A percentile compares a stretch with the other conserved stretches of the same genome.
Conservation (phyloP, 92 coral and sea anemone genomes). For the Desmophyllum pertusum region DNA sequence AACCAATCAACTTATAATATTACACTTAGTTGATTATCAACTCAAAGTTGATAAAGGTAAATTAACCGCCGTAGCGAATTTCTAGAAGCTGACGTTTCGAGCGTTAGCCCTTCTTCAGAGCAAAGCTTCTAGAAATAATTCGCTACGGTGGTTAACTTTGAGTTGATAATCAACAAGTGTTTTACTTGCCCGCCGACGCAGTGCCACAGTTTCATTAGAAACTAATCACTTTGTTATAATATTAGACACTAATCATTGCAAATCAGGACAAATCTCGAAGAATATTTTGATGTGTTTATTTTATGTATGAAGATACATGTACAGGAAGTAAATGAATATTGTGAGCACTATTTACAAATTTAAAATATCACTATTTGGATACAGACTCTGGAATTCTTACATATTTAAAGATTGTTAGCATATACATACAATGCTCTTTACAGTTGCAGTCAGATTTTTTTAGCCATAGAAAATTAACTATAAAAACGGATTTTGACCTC, state of each 20-base stretch:
- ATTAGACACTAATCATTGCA: not conserved
- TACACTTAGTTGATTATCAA: too few species aligned
- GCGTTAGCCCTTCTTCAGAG: too few species aligned
- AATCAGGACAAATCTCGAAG: not conserved
- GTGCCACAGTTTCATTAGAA: too few species aligned
- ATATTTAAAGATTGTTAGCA: not conserved
- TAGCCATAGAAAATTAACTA: not conserved
- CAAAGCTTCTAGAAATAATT: too few species aligned
- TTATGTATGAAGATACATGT: conserved; percentile 13
- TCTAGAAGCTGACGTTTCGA: too few species aligned
- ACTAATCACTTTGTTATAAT: too few species aligned
- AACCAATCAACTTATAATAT: too few species aligned
- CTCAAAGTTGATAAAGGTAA: too few species aligned
- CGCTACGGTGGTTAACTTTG: too few species aligned
- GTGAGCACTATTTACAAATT: conserved; percentile 27
- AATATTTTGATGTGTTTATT: conserved; percentile 14
- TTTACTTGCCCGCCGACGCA: too few species aligned
- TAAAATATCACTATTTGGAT: conserved; percentile 10
- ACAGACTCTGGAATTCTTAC: not conserved
- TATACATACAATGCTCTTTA: not conserved
- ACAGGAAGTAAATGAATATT: conserved; percentile 21
- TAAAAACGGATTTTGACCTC: not conserved
- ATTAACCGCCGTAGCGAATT: too few species aligned
- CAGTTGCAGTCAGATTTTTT: not conserved
- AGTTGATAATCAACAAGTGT: too few species aligned